phyloP scores from a whole-genome alignment of 1,140 invertebrate genomes.

The Penaeus vannamei region DNA sequence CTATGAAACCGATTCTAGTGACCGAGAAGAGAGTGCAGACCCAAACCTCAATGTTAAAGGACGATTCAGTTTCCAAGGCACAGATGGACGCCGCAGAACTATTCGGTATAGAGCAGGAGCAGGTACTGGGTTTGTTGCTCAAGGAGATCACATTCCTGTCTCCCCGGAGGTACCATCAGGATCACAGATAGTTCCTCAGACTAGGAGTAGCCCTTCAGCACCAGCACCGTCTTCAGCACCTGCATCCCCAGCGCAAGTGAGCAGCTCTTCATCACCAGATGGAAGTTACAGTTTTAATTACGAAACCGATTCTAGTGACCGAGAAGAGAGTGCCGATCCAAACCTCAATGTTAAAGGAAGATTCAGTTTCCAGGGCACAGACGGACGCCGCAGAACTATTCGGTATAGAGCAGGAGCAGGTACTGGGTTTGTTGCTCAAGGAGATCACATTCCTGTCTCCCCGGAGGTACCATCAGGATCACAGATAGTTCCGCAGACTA shows the following conservation, averaged over 20 bases:
- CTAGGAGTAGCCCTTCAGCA: not conserved
- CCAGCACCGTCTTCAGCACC: not conserved
- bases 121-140: conserved; percentile 37
- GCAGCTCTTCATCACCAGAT: conserved; percentile 18
- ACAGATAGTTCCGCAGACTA: not conserved
- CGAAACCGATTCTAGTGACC: conserved; percentile 62
- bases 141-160: conserved; percentile 38
- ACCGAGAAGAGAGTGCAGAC: conserved; percentile 37
- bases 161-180: not conserved
- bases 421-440: conserved; percentile 43
- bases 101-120: conserved; percentile 33
- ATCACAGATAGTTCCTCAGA: not conserved
- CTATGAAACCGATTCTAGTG: conserved; percentile 66
- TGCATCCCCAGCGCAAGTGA: not conserved
- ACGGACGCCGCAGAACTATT: conserved; percentile 33
- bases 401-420: conserved; percentile 31
- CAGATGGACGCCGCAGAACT: conserved; percentile 33
- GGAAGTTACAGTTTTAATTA: conserved; percentile 50
- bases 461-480: not conserved
- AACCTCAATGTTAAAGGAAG: conserved; percentile 44
- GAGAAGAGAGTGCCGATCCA: conserved; percentile 35
- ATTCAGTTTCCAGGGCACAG: conserved; percentile 13
- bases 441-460: conserved; percentile 27
- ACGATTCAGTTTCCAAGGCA: conserved; percentile 9
- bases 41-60: conserved; percentile 41